Percentiles rank a stretch among this genome's conserved stretches.
Evolutionary conservation across 2,113 vertebrate genomes (phyloP).

Genomic region (Tachysurus fulvidraco): DNA sequence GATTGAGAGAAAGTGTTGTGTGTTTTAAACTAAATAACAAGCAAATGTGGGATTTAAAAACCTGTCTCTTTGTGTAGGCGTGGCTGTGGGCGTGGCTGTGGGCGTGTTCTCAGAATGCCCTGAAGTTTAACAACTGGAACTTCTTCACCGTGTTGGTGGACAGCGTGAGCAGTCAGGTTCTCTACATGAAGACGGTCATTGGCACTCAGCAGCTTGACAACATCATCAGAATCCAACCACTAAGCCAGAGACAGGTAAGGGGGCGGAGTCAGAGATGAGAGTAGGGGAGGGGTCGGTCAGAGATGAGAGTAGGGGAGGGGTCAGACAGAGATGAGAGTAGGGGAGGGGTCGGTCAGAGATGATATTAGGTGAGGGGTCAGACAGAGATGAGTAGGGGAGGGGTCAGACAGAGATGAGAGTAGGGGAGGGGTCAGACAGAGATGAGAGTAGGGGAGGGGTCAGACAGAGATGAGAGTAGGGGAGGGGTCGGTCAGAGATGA

Average conservation of each 20-base stretch:
- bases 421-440: no score
- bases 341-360: no score
- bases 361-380: no score
- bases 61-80: background rate
- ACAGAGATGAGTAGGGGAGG: no score
- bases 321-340: no score
- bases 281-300: background rate
- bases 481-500: no score
- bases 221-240: slow-evolving; percentile 79
- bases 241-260: slow-evolving; percentile 81
- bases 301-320: no score
- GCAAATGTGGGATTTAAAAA: background rate
- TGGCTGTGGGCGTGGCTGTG: background rate
- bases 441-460: no score
- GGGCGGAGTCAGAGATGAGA: background rate
- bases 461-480: no score
- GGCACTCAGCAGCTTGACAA: slow-evolving; percentile 78
- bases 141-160: slow-evolving; percentile 86
- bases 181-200: slow-evolving; percentile 93
- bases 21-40: background rate
- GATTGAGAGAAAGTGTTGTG: background rate
- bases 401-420: no score
- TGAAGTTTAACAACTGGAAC: slow-evolving; percentile 90
- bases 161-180: slow-evolving; percentile 85
- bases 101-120: slow-evolving; percentile 77